phyloP scores from a whole-genome alignment of 1,140 invertebrate genomes.

The Steinernema feltiae region DNA sequence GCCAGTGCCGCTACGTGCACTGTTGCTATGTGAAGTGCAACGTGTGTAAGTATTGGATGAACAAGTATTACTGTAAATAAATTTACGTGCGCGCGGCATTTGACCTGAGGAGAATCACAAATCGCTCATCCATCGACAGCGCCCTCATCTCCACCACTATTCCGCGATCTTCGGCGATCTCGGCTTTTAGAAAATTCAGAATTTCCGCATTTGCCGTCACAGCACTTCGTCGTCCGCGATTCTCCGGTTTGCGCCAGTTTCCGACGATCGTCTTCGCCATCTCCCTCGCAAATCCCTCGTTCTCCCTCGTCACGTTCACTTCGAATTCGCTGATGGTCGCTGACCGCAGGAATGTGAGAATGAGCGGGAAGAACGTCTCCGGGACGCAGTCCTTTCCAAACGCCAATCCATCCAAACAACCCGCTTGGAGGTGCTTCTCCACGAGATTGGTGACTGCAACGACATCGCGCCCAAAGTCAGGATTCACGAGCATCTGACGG shows the following conservation, averaged over 20 bases:
- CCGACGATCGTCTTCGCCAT: neutral
- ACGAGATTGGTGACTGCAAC: neutral
- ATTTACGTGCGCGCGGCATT: neutral
- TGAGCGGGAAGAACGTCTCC: neutral
- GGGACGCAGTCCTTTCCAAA: neutral
- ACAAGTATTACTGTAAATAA: conserved; percentile 57
- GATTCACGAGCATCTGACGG: neutral
- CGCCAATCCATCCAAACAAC: neutral
- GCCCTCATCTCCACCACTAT: neutral
- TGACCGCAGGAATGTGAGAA: neutral
- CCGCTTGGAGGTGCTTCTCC: neutral
- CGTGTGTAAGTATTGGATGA: conserved; percentile 61
- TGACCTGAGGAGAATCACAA: neutral
- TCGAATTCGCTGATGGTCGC: neutral
- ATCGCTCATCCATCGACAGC: neutral
- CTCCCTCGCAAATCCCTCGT: neutral
- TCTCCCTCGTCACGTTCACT: neutral
- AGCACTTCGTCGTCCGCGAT: neutral
- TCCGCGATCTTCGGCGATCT: neutral
- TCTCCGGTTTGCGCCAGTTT: neutral
- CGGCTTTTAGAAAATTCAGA: neutral
- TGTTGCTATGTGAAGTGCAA: conserved; percentile 69
- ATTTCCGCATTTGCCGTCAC: neutral
- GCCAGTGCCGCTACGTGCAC: conserved; percentile 67
- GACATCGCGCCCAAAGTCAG: neutral